Percentiles rank a stretch among this genome's conserved stretches.
These are phyloP conservation scores for Dendrocincla tyrannina DNA, from an alignment of 2,797 vertebrate species.

Conservation along the genomic window DNA sequence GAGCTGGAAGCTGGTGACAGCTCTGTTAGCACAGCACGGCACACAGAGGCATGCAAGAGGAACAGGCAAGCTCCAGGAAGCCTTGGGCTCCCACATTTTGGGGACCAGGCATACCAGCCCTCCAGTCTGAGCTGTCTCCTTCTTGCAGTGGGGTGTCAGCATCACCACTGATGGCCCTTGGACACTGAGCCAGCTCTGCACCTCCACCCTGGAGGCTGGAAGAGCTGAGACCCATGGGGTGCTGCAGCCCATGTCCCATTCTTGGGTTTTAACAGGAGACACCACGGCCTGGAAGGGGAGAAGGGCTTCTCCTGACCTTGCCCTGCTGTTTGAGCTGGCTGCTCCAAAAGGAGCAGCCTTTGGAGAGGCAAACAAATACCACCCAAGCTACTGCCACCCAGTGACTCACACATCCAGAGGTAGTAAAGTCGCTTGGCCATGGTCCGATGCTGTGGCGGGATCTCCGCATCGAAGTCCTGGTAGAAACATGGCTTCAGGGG, in stretches of 20 bases:
- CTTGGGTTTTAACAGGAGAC: not conserved
- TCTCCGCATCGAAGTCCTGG: slow-evolving; percentile 95
- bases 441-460: slow-evolving; percentile 91
- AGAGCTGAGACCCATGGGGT: not conserved
- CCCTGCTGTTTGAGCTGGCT: not conserved
- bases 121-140: not conserved
- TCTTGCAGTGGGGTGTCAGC: not conserved
- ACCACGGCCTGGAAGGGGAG: not conserved
- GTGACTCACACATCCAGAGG: slow-evolving; percentile 95
- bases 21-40: slow-evolving; percentile 50
- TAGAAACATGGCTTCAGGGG: slow-evolving; percentile 97
- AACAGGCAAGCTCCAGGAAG: not conserved
- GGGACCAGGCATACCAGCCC: not conserved
- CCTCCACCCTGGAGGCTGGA: not conserved
- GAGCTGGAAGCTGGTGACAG: not conserved
- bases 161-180: not conserved
- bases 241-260: not conserved
- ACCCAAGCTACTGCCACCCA: not conserved
- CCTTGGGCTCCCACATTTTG: not conserved
- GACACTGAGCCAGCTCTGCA: not conserved
- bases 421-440: slow-evolving; percentile 96
- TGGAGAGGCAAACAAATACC: not conserved
- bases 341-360: not conserved
- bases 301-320: not conserved
- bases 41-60: slow-evolving; percentile 50